Base-by-base conservation (phyloP, 2,888 invertebrate genomes). In the Drosophila dives region DNA sequence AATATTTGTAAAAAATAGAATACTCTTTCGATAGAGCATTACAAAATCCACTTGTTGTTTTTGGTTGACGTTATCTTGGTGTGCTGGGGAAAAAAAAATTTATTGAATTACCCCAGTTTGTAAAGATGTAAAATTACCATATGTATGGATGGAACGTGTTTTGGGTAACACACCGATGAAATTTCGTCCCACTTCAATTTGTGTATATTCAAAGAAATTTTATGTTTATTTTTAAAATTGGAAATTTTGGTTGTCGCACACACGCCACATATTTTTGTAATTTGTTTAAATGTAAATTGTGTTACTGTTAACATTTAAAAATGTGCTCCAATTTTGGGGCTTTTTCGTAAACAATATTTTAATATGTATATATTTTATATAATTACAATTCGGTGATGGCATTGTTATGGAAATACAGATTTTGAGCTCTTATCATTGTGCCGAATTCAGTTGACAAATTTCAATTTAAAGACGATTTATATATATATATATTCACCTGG, bases 201-300 rank as follows among this genome's bases (percentile, higher is more conserved):
- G 49, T 69, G 62, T 79, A 77, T 75, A 75, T 73, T 82, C 70
- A 86, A 84, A 82, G 85, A 85, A 78, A 78, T 78, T 79, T 56
- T 77, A 80, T 69, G 72, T 82, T 75, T 79, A 75, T 81, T 84
- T 81, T 85, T 79, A 84, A 87, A 85, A 87, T 85, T 80, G 80
- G 69, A 84, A 84, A 68, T 81, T 78, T 76, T 61, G 74, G 64
- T 34, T 42, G 65, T 64, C n/a, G 64, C 38, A 64, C 64, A 80
- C 82, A 84, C 76, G 76, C 80, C 87, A 87, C 83, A 87, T 45
- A 72, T 74, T 77, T 77, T 80, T 53, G 65, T 67, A 75, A 64
- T 67, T 69, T 67, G 40, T 60, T 77, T 62, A 71, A 66, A 66
- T 65, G 62, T 64, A 64, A 70, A 69, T 71, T 71, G 71, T 68